Base-by-base conservation (phyloP, 2,113 vertebrate species). In the Sander vitreus region DNA sequence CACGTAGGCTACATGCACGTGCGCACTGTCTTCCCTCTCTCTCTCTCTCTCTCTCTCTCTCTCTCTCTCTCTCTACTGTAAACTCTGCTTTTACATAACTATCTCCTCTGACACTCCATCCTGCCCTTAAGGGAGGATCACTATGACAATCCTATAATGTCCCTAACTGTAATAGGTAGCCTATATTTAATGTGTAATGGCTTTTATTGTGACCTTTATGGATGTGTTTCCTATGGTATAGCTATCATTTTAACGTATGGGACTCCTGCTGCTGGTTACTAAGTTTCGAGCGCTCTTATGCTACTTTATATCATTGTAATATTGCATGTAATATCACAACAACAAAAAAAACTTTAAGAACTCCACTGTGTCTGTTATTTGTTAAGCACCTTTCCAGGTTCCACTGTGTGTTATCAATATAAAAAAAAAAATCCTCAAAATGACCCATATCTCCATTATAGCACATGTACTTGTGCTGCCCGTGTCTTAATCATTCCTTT, bases 21-120 rank as follows among this genome's bases (percentile, higher is more conserved):
- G 53, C 23, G 19, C 57, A 16, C 8, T 7, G 15, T 36, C 25
- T 10, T 65, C 1, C 53, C 14, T 27, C 23, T 39, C 1, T 59
- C 14, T 27, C 23, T 39, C 39, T 21, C 30, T 33, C 30, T 53
- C 45, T 59, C 63, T 55, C 10, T 30, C 63, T 64, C 53, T 66
- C 62, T 57, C 47, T 55, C 30, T 69, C 50, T 64, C 43, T 47
- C 62, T 73, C 33, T 57, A 53, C 67, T 54, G 57, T 70, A 51
- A 84, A 82, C 83, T 76, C 9, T 80, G 48, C 55, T 76, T 91
- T 92, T 88, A 86, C 87, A 88, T 91, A 84, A 86, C 86, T 69
- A 67, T 80, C 60, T 78, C 63, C 21, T 63, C 45, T 84, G 85
- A 90, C 76, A 54, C 79, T 71, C 63, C 53, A 73, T 60, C 27